phyloP scores from a whole-genome alignment of 1,140 invertebrate genomes.

The Eulimnadia texana region DNA sequence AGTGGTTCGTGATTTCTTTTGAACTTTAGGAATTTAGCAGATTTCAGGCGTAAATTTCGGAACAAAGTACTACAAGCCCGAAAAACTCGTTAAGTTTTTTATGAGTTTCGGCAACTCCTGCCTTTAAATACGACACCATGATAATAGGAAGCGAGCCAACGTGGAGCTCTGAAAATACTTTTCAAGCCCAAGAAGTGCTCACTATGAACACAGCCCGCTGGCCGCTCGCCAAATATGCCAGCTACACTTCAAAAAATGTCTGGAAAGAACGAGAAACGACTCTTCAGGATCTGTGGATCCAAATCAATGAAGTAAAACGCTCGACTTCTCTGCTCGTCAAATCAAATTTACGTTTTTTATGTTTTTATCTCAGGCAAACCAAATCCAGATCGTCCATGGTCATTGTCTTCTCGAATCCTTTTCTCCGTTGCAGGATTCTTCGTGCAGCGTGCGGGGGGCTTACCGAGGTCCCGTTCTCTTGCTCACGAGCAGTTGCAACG shows the following conservation, averaged over 20 bases:
- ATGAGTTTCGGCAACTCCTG: too few species aligned
- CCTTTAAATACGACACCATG: too few species aligned
- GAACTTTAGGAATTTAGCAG: too few species aligned
- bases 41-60: too few species aligned
- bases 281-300: not conserved
- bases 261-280: not conserved
- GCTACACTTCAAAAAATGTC: slow-evolving; percentile 1
- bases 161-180: not conserved
- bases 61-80: too few species aligned
- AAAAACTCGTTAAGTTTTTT: too few species aligned
- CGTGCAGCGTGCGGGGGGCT: not conserved
- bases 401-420: not conserved
- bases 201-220: not conserved
- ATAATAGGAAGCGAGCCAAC: not conserved
- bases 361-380: not conserved
- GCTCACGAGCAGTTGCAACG: not conserved
- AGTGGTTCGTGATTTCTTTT: too few species aligned
- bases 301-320: slow-evolving; percentile 3
- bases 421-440: not conserved
- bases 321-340: not conserved
- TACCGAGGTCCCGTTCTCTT: not conserved
- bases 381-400: slow-evolving; percentile 2
- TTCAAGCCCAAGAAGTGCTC: not conserved
- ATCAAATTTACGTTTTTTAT: not conserved
- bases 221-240: slow-evolving; percentile 9